phyloP scores from a whole-genome alignment of 2,797 vertebrate genomes.

The Silurus aristotelis region DNA sequence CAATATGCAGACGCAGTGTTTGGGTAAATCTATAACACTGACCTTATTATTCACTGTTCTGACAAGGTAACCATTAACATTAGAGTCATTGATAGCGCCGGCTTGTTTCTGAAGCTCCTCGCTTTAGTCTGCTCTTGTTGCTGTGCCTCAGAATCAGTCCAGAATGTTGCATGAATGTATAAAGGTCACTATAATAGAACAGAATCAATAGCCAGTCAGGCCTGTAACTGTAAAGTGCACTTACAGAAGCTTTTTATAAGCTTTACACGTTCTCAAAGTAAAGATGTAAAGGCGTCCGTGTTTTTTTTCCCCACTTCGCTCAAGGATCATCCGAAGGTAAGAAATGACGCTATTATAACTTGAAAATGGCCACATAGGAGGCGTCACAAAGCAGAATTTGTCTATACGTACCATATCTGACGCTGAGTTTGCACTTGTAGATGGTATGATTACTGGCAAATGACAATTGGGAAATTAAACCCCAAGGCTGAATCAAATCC shows the following conservation, averaged over 20 bases:
- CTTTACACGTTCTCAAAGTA: neutral
- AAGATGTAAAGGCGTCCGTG: neutral
- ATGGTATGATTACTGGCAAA: neutral
- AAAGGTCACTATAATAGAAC: neutral
- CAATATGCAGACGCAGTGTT: neutral
- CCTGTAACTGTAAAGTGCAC: neutral
- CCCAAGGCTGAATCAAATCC: slow-evolving; percentile 11
- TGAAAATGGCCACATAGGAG: neutral
- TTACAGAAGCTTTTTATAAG: neutral
- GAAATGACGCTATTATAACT: neutral
- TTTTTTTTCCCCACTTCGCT: neutral
- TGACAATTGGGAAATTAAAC: slow-evolving; percentile 5
- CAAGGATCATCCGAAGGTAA: neutral
- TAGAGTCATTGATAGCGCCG: neutral
- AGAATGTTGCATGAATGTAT: neutral
- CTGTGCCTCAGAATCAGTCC: neutral
- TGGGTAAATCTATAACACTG: neutral
- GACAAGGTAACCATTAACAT: neutral
- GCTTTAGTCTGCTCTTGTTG: neutral
- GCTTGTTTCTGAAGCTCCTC: neutral
- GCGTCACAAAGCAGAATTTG: neutral
- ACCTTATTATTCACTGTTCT: neutral
- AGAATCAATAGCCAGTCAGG: neutral
- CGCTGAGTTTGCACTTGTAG: neutral
- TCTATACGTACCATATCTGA: neutral